phyloP scores from a whole-genome alignment of 2,113 vertebrate genomes.

The Redunca redunca region DNA sequence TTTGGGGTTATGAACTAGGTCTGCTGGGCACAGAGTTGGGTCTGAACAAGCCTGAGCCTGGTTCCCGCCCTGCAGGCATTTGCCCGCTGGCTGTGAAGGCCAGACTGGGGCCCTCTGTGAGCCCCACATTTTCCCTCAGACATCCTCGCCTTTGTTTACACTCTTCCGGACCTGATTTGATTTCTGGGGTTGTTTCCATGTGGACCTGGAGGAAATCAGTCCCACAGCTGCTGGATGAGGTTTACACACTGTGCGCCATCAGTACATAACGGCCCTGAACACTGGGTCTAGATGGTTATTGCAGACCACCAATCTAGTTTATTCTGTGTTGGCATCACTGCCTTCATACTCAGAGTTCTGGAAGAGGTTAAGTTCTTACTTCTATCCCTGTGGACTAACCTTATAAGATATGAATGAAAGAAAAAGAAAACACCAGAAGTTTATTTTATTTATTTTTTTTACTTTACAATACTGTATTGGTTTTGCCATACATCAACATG shows the following conservation, averaged over 20 bases:
- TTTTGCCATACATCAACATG: too few species aligned
- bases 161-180: neutral
- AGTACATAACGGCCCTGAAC: too few species aligned
- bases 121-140: neutral
- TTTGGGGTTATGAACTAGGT: neutral
- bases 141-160: neutral
- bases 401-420: neutral
- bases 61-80: neutral
- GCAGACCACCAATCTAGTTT: neutral
- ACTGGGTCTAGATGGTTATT: neutral
- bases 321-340: neutral
- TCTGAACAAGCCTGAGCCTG: neutral
- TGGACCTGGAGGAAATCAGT: neutral
- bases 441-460: neutral
- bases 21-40: neutral
- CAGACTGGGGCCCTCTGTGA: too few species aligned
- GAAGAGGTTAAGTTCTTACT: neutral
- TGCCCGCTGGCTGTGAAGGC: neutral
- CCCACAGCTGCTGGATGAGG: neutral
- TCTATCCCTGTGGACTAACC: neutral
- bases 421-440: neutral
- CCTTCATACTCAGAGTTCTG: neutral
- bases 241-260: neutral
- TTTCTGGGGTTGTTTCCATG: neutral
- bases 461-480: too few species aligned